Evolutionary conservation across 2,797 vertebrate species (phyloP).

Genomic region (Thamnophis elegans): DNA sequence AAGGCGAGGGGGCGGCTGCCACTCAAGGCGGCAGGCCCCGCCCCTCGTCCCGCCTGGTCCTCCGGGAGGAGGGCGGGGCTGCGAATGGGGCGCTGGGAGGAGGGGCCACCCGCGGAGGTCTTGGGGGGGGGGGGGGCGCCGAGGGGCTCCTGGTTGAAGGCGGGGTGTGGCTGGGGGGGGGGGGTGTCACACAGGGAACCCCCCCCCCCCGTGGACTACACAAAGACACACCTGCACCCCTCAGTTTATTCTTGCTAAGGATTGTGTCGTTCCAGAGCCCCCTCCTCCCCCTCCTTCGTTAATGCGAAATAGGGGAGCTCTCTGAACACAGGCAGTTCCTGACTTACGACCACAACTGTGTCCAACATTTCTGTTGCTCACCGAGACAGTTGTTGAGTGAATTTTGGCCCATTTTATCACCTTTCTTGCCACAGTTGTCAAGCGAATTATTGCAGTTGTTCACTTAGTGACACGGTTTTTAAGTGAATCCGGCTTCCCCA

Average conservation of each 20-base stretch:
- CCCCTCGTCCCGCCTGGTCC: background rate
- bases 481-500: background rate
- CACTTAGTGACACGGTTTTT: too few relatives aligned
- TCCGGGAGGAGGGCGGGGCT: background rate
- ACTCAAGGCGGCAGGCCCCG: background rate
- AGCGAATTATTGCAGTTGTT: too few relatives aligned
- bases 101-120: too few relatives aligned
- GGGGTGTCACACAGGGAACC: background rate
- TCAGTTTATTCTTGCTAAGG: background rate
- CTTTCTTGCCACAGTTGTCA: too few relatives aligned
- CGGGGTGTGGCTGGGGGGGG: too few relatives aligned
- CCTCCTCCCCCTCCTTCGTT: background rate
- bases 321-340: background rate
- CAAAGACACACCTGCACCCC: background rate
- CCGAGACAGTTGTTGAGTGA: background rate
- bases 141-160: background rate
- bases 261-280: background rate
- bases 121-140: fast-evolving
- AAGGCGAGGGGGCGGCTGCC: conserved; percentile 31
- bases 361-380: background rate
- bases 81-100: too few relatives aligned
- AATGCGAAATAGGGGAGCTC: background rate
- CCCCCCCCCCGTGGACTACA: background rate
- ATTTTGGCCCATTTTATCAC: too few relatives aligned
- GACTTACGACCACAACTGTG: background rate